Evolutionary conservation across 2,113 vertebrate species (phyloP).

Genomic region (Artemisiospiza belli): DNA sequence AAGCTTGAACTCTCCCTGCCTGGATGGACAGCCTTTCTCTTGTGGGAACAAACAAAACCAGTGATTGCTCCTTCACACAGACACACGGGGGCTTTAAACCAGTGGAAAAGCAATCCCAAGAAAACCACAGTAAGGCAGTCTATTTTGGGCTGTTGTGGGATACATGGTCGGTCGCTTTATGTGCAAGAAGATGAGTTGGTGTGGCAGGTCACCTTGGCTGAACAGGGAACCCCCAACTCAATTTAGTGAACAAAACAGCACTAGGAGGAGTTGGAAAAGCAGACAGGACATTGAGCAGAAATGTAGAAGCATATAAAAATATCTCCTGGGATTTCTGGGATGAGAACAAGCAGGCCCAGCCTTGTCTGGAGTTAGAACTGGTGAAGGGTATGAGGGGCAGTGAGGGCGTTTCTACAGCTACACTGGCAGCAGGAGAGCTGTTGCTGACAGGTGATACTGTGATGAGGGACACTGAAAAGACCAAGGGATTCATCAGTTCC

Average conservation of each 20-base stretch:
- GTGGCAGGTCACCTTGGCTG: not conserved
- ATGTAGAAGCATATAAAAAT: not conserved
- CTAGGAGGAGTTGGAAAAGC: not conserved
- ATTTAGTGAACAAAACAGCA: not conserved
- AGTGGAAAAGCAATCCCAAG: not conserved
- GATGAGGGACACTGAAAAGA: not conserved
- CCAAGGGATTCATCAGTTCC: not conserved
- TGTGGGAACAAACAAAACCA: not conserved
- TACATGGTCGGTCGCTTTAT: rapidly evolving
- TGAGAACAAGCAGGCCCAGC: not conserved
- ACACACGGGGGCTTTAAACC: not conserved
- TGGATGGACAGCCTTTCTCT: not conserved
- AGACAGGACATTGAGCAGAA: not conserved
- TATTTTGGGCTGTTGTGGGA: not conserved
- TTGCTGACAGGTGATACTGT: not conserved
- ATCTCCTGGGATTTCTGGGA: not conserved
- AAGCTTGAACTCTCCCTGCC: not conserved
- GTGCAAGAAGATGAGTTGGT: not conserved
- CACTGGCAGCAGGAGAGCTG: not conserved
- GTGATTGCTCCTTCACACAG: not conserved
- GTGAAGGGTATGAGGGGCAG: not conserved
- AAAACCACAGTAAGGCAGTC: not conserved
- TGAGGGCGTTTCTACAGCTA: not conserved
- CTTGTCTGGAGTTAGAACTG: not conserved
- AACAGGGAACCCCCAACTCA: not conserved